Evolutionary conservation across 2,113 vertebrate species (phyloP), one percentile per base, ranked within the genome.

Genomic region (Nothobranchius furzeri): DNA sequence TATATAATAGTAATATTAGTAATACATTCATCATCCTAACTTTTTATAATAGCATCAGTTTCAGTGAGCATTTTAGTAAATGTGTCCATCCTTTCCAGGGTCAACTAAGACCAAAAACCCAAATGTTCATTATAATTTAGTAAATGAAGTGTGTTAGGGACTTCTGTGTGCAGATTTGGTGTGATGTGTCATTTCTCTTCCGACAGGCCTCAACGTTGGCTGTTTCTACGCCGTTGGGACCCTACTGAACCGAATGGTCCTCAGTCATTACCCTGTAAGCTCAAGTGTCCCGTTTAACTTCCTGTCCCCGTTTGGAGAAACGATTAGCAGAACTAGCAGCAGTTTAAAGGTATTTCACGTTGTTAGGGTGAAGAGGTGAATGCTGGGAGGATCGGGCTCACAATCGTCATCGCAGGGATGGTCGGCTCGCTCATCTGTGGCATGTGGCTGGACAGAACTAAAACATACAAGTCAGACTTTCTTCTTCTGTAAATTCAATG

Each of bases 311-410:
- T 11, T 42, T 42, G 40, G 40, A 42, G 40, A 42, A 42, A 30
- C 30, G 30, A 30, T 30, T 30, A 30, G 30, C 20, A 20, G 20
- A 20, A 20, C 20, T 30, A 30, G 30, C 30, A 30, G 30, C 4
- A 30, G 30, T 30, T 30, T 3, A 30, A 30, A 30, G 1, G 30
- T 3, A 3, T 30, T 30, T 30, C 30, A 30, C 30, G 51, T 82
- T 61, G 73, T 64, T 14, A 98, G 98, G 95, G 95, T n/a, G 88
- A 98, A 89, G 96, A 98, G 76, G 89, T 98, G 87, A 98, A 98
- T 70, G 98, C 96, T 85, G 98, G 98, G 67, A 94, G 96, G 79
- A 98, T 99, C 14, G 98, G 98, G 40, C 94, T 99, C 60, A 98
- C 96, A 61, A 95, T 99, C 35, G 25, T 99, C 68, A 90, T 99